These are phyloP conservation scores for Piscicola geometra DNA, from an alignment of 2,888 invertebrate genomes.

Conservation along the genomic window DNA sequence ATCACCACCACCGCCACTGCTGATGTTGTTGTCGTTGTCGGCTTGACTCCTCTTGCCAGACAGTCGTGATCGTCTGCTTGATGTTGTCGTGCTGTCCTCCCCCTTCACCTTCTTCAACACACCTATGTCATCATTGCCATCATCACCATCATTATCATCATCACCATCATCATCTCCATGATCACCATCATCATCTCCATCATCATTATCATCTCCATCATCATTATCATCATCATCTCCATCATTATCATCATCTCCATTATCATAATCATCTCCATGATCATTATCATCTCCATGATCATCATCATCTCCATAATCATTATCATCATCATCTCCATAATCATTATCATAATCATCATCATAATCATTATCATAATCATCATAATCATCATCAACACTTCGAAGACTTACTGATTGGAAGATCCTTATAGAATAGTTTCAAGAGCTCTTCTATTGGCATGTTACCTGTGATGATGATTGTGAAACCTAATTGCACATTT, in stretches of 20 bases:
- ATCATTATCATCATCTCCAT: conserved; percentile 40
- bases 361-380: conserved; percentile 24
- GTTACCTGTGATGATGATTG: conserved; percentile 57
- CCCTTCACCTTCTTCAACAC: not conserved
- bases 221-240: conserved; percentile 55
- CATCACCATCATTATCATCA: conserved; percentile 23
- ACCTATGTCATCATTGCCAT: conserved; percentile 2
- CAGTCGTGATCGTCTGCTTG: not conserved
- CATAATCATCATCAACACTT: conserved; percentile 1
- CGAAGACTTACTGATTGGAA: conserved; percentile 17
- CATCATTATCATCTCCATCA: conserved; percentile 54
- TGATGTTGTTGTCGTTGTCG: not conserved
- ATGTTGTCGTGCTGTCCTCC: not conserved
- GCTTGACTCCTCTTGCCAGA: too few relatives aligned
- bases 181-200: conserved; percentile 38
- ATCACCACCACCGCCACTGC: conserved; percentile 44
- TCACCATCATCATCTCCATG: conserved; percentile 24
- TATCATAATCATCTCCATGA: not conserved
- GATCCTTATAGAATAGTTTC: conserved; percentile 64
- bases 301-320: conserved; percentile 37
- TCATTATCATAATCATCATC: not conserved
- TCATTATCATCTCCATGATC: too few relatives aligned
- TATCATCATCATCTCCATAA: conserved; percentile 14
- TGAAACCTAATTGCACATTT: not conserved
- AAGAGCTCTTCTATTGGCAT: conserved; percentile 75